phyloP scores from a whole-genome alignment of 2,113 vertebrate genomes.

The Anolis carolinensis region DNA sequence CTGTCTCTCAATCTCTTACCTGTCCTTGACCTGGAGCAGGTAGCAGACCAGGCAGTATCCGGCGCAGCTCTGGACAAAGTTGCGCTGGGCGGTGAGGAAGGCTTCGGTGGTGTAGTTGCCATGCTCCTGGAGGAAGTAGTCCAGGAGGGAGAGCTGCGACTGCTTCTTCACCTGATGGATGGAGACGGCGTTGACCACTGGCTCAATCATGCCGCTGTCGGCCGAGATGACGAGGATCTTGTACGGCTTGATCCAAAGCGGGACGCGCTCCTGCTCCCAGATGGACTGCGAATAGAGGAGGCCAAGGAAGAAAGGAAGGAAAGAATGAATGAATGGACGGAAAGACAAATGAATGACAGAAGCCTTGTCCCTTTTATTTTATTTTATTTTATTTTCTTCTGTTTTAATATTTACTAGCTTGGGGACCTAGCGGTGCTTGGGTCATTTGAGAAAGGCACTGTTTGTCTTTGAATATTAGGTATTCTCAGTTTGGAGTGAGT shows the following conservation, averaged over 20 bases:
- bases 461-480: no score
- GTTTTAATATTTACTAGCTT: no score
- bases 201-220: slow-evolving; percentile 97
- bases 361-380: no score
- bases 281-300: slow-evolving; percentile 75
- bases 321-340: accelerated
- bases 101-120: slow-evolving; percentile 85
- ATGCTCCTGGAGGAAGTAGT: slow-evolving; percentile 94
- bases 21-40: slow-evolving; percentile 96
- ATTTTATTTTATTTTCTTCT: no score
- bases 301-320: accelerated
- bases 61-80: slow-evolving; percentile 93
- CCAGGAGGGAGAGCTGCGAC: slow-evolving; percentile 90
- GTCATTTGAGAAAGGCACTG: no score
- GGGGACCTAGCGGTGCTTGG: no score
- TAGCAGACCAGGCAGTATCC: slow-evolving; percentile 95
- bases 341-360: no score
- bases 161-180: slow-evolving; percentile 98
- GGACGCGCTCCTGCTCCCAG: slow-evolving; percentile 93
- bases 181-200: slow-evolving; percentile 93
- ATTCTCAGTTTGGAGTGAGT: no score
- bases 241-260: slow-evolving; percentile 95
- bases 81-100: slow-evolving; percentile 91
- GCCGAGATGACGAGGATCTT: slow-evolving; percentile 95
- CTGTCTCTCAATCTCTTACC: slow-evolving; percentile 68